These are phyloP conservation scores for Crotalus helleri DNA, from an alignment of 2,113 vertebrate genomes.

Conservation along the genomic window DNA sequence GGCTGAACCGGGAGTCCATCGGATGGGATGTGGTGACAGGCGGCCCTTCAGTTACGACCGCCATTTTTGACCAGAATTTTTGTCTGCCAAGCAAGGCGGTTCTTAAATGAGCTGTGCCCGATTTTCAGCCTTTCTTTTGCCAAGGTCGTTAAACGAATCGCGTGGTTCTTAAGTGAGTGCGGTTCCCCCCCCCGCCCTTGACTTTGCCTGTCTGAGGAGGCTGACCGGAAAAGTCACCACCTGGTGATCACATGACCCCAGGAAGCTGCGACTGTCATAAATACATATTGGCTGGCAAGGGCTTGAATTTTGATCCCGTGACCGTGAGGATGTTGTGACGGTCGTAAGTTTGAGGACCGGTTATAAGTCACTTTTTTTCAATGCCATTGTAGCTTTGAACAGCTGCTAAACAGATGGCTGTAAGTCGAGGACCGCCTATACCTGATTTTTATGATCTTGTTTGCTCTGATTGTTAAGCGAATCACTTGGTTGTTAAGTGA, in stretches of 20 bases:
- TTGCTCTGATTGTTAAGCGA: no score
- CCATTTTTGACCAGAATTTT: no score
- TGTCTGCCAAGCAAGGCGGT: background rate
- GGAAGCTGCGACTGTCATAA: background rate
- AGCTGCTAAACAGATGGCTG: background rate
- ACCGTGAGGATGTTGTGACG: background rate
- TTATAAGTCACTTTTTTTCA: no score
- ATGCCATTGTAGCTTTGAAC: fast-evolving
- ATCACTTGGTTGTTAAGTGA: no score
- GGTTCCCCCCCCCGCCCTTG: background rate
- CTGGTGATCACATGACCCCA: background rate
- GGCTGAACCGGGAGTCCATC: no score
- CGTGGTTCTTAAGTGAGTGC: background rate
- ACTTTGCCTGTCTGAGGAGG: background rate
- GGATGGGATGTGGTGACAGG: no score
- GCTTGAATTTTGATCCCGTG: background rate
- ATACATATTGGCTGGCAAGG: background rate
- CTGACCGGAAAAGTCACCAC: no score
- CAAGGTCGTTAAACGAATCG: background rate
- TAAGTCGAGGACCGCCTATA: background rate
- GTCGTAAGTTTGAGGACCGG: background rate
- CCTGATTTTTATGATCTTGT: background rate
- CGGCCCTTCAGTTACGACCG: no score
- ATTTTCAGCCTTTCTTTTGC: background rate
- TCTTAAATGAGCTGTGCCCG: no score